Conservation (phyloP, 2,113 vertebrate genomes). For the Ginglymostoma cirratum region DNA sequence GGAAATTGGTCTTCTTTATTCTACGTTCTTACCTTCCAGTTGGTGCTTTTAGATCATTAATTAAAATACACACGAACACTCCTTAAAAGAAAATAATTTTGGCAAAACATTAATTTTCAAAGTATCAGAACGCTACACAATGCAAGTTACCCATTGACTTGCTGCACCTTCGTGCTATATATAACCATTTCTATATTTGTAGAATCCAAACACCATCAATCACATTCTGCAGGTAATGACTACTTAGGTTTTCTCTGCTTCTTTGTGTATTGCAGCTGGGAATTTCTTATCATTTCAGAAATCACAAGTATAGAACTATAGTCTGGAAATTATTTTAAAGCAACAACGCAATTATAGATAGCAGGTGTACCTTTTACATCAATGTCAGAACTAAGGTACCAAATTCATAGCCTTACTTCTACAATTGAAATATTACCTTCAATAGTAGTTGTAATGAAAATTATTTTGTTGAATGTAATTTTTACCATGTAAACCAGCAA, state of each 20-base stretch:
- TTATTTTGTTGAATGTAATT: no score
- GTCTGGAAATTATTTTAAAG: neutral
- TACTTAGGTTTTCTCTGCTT: neutral
- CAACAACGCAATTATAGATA: neutral
- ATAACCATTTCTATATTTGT: neutral
- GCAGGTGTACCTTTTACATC: neutral
- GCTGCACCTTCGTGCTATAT: neutral
- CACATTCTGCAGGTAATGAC: neutral
- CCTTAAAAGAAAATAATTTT: neutral
- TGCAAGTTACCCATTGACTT: neutral
- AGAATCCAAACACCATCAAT: neutral
- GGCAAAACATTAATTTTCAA: neutral
- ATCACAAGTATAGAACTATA: neutral
- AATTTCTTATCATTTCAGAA: neutral
- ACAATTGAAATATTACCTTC: neutral
- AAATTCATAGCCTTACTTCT: neutral
- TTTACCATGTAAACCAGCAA: no score
- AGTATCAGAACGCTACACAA: neutral
- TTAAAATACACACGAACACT: neutral
- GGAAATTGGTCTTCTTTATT: neutral
- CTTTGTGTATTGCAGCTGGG: neutral
- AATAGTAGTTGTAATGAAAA: neutral
- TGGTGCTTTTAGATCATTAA: neutral
- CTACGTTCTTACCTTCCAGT: neutral
- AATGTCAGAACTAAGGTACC: neutral